phyloP scores from a whole-genome alignment of 2,888 invertebrate genomes.

The Drosophila limbata region DNA sequence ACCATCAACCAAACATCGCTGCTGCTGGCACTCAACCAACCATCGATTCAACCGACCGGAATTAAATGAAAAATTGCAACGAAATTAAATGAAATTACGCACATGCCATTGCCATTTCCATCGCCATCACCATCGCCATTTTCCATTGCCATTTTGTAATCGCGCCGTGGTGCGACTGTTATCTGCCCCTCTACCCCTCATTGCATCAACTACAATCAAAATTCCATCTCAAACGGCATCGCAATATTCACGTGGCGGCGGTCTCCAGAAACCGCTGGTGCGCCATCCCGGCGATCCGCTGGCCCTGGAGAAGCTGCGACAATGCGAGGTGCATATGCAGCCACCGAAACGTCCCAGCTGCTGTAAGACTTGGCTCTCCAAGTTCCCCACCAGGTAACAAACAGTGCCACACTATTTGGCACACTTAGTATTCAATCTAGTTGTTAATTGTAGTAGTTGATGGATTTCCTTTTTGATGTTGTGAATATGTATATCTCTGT shows the following conservation, averaged over 20 bases:
- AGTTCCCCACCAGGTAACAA: constrained; percentile 93
- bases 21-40: constrained; percentile 57
- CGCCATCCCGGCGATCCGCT: constrained; percentile 92
- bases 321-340: constrained; percentile 96
- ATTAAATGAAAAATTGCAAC: constrained; percentile 71
- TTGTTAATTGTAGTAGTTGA: constrained; percentile 75
- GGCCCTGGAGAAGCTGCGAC: constrained; percentile 93
- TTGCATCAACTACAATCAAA: constrained; percentile 75
- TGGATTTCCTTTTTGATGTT: constrained; percentile 86
- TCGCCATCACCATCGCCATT: constrained; percentile 32
- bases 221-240: constrained; percentile 80
- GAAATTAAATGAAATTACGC: constrained; percentile 74
- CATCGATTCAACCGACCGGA: constrained; percentile 62
- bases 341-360: constrained; percentile 92
- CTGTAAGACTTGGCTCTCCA: constrained; percentile 96
- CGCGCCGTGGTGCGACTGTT: constrained; percentile 19
- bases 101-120: constrained; percentile 52
- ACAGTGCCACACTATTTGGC: constrained; percentile 44
- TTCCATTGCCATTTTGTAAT: constrained; percentile 29
- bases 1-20: constrained; percentile 49
- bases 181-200: constrained; percentile 31
- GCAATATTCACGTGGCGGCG: constrained; percentile 74
- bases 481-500: constrained; percentile 80
- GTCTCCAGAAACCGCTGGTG: constrained; percentile 93
- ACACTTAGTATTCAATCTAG: constrained; percentile 34